phyloP scores from a whole-genome alignment of 2,797 vertebrate species.

The Cheirogaleus major region DNA sequence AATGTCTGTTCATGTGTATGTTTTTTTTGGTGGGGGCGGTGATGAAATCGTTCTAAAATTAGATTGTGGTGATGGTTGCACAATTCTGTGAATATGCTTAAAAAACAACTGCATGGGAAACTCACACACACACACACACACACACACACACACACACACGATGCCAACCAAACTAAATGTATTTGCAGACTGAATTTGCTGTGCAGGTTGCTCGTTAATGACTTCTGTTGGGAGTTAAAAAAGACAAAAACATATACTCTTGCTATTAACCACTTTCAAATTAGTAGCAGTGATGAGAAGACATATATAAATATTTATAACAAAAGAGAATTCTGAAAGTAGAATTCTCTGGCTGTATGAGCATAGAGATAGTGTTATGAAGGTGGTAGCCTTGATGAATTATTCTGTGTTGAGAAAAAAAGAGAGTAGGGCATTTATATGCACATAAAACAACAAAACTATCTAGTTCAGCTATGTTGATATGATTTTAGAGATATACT shows the following conservation, averaged over 20 bases:
- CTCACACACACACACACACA: neutral
- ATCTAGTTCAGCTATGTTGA: neutral
- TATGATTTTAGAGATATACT: neutral
- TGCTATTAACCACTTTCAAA: neutral
- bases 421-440: neutral
- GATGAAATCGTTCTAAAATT: neutral
- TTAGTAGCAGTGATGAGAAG: neutral
- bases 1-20: neutral
- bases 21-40: neutral
- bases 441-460: neutral
- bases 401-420: neutral
- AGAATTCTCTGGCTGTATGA: neutral
- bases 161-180: neutral
- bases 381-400: neutral
- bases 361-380: neutral
- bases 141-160: too few species aligned
- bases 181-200: neutral
- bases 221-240: neutral
- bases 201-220: neutral
- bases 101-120: neutral
- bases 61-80: neutral
- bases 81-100: neutral
- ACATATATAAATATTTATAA: neutral
- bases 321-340: neutral
- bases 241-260: neutral